Evolutionary conservation across 1,140 invertebrate genomes (phyloP).

Genomic region (Lucilia sericata): DNA sequence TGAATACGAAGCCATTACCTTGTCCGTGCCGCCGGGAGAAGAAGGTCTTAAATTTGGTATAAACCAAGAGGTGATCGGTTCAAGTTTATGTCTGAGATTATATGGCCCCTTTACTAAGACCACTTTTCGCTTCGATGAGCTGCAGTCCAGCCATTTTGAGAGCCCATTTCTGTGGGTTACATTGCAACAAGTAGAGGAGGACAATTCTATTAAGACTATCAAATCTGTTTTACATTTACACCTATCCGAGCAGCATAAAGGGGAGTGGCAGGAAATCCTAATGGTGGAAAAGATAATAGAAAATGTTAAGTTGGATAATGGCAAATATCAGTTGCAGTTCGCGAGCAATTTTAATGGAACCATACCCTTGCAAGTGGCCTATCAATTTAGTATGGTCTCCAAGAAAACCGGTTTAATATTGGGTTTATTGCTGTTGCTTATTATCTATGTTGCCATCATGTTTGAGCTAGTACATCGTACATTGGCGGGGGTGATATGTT

Average conservation of each 20-base stretch:
- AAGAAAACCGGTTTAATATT: background rate
- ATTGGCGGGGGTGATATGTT: conserved; percentile 22
- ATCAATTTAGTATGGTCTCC: background rate
- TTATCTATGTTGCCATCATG: conserved; percentile 26
- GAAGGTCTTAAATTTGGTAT: background rate
- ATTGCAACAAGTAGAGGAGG: background rate
- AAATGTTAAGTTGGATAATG: background rate
- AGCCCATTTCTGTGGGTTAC: background rate
- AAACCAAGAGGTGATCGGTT: background rate
- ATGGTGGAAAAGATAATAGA: conserved; percentile 22
- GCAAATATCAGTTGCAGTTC: background rate
- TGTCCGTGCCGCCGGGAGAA: background rate
- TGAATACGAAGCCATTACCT: background rate
- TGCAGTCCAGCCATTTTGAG: background rate
- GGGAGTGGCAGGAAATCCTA: background rate
- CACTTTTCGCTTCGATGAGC: background rate
- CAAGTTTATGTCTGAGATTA: background rate
- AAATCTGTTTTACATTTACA: background rate
- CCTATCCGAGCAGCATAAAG: background rate
- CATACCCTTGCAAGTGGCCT: background rate
- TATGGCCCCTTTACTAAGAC: background rate
- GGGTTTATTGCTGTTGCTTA: background rate
- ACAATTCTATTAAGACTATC: background rate
- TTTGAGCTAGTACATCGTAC: conserved; percentile 32
- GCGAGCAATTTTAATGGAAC: background rate